Evolutionary conservation across 2,888 invertebrate species (phyloP).

Genomic region (Dolomedes plantarius): DNA sequence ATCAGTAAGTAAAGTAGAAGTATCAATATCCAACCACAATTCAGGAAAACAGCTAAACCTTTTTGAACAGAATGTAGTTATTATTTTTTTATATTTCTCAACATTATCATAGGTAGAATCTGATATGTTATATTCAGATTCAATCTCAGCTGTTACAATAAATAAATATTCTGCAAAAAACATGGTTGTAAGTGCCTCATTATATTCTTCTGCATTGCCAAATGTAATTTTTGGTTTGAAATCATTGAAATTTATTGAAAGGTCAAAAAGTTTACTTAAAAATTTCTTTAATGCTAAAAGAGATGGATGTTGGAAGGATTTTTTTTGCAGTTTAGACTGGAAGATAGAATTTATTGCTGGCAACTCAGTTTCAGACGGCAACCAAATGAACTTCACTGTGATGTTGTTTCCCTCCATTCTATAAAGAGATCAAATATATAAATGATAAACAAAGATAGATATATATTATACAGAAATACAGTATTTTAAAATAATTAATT

Average conservation of each 20-base stretch:
- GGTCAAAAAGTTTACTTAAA: not conserved
- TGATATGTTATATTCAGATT: not conserved
- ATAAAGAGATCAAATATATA: not conserved
- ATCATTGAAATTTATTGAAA: not conserved
- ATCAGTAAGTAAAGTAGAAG: not conserved
- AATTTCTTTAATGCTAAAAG: not conserved
- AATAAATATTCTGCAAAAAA: not conserved
- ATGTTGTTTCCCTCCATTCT: not conserved
- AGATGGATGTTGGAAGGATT: not conserved
- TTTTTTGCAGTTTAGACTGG: not conserved
- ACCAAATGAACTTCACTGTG: not conserved
- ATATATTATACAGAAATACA: too few relatives aligned
- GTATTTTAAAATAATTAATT: too few relatives aligned
- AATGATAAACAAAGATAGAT: too few relatives aligned
- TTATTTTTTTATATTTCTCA: not conserved
- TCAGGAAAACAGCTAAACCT: not conserved
- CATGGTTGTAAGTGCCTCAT: not conserved
- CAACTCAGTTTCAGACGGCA: not conserved
- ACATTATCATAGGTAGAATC: not conserved
- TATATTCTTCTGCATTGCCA: not conserved
- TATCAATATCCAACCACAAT: not conserved
- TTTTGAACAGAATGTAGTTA: not conserved
- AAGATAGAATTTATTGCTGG: not conserved
- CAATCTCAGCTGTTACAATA: not conserved
- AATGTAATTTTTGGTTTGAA: not conserved